phyloP scores from a whole-genome alignment of 2,113 vertebrate species.

The Anser brachyrhynchus region DNA sequence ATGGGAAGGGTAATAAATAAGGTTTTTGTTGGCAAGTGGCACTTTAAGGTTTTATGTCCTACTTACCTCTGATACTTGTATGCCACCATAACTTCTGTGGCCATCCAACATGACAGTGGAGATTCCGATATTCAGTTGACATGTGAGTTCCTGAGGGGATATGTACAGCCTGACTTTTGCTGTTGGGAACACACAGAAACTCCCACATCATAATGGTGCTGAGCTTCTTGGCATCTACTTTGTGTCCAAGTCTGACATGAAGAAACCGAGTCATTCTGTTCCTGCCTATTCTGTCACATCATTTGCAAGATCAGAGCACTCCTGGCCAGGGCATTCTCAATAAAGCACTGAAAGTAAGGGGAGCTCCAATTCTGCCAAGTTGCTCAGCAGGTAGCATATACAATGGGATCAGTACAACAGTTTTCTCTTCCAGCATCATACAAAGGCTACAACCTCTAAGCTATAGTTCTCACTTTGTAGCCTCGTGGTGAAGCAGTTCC shows the following conservation, averaged over 20 bases:
- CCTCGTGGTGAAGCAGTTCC: not conserved
- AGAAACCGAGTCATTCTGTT: not conserved
- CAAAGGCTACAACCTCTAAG: not conserved
- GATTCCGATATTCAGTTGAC: not conserved
- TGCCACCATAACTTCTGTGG: not conserved
- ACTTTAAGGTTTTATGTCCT: not conserved
- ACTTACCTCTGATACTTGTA: not conserved
- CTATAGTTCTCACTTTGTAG: not conserved
- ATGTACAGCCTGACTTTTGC: not conserved
- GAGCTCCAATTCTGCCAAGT: not conserved
- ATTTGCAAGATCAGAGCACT: not conserved
- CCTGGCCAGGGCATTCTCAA: not conserved
- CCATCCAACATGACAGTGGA: not conserved
- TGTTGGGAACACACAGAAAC: not conserved
- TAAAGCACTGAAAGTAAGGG: not conserved
- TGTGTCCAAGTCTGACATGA: not conserved
- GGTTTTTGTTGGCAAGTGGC: not conserved
- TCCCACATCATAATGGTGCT: not conserved
- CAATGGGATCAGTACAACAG: not conserved
- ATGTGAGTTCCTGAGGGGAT: not conserved
- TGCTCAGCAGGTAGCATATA: not conserved
- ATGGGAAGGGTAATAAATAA: not conserved
- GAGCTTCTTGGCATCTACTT: not conserved
- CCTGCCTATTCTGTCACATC: not conserved
- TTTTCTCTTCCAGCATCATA: not conserved